These are phyloP conservation scores for Cheirogaleus major DNA, from an alignment of 2,797 vertebrate genomes.

Conservation along the genomic window DNA sequence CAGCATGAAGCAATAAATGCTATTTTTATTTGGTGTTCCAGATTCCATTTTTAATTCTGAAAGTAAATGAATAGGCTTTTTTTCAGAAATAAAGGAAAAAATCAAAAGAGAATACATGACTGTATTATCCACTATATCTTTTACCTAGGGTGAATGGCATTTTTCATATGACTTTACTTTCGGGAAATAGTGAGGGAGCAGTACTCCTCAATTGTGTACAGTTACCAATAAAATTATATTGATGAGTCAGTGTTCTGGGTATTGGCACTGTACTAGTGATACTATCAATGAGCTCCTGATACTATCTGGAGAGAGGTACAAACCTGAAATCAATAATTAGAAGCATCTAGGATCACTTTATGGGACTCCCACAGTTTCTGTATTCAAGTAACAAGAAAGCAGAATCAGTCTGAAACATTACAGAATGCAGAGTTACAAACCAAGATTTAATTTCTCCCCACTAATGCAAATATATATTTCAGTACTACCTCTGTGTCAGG, in stretches of 20 bases:
- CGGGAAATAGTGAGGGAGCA: neutral
- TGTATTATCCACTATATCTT: neutral
- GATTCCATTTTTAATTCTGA: constrained; percentile 13
- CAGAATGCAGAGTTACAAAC: neutral
- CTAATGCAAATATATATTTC: neutral
- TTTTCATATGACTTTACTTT: neutral
- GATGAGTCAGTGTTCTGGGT: neutral
- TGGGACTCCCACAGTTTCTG: neutral
- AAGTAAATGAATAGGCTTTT: neutral
- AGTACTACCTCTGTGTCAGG: neutral
- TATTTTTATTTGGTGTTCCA: neutral
- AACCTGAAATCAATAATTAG: neutral
- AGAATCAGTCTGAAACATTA: neutral
- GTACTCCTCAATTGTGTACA: neutral
- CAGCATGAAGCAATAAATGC: neutral
- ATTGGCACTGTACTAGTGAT: neutral
- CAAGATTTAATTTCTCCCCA: constrained; percentile 35
- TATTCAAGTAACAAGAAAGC: neutral
- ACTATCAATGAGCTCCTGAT: neutral
- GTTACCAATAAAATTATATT: neutral
- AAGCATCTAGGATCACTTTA: neutral
- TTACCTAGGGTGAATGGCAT: neutral
- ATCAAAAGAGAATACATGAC: neutral
- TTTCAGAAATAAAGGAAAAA: neutral
- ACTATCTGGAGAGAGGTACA: neutral